phyloP scores from a whole-genome alignment of 2,888 invertebrate species.

The Muschampia staudingeri region DNA sequence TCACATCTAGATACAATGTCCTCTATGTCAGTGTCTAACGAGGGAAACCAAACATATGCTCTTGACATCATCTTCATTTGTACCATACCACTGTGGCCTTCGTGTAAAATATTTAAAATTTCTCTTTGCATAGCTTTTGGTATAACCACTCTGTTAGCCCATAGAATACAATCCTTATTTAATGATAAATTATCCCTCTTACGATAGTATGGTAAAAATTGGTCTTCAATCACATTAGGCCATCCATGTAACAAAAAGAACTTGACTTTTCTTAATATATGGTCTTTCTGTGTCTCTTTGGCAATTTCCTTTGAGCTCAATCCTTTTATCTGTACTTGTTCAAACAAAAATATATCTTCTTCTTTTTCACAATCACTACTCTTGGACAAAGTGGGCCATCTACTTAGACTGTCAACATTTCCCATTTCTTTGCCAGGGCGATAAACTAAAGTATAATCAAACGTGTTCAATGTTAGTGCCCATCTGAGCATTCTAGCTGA shows the following conservation, averaged over 20 bases:
- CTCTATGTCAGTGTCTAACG: slow-evolving; percentile 50
- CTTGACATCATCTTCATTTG: slow-evolving; percentile 60
- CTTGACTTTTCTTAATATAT: slow-evolving; percentile 42
- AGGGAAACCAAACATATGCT: slow-evolving; percentile 61
- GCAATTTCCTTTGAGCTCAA: slow-evolving; percentile 3
- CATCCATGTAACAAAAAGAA: slow-evolving; percentile 57
- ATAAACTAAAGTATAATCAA: slow-evolving; percentile 50
- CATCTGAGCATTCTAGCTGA: slow-evolving; percentile 57
- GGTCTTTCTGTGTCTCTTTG: slow-evolving; percentile 43
- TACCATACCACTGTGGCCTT: slow-evolving; percentile 52
- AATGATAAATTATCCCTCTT: slow-evolving; percentile 33
- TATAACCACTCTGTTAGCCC: slow-evolving; percentile 52
- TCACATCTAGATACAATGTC: slow-evolving; percentile 13
- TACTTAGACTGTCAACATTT: slow-evolving; percentile 55
- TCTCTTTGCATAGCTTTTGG: slow-evolving; percentile 33
- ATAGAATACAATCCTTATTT: slow-evolving; percentile 52
- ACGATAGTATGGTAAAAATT: slow-evolving; percentile 36
- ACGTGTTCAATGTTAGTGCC: slow-evolving; percentile 50
- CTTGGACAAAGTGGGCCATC: slow-evolving; percentile 41
- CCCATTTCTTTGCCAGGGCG: slow-evolving; percentile 48
- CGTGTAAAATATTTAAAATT: slow-evolving; percentile 53
- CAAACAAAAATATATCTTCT: slow-evolving; percentile 16
- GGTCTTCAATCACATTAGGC: slow-evolving; percentile 40
- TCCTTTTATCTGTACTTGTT: slow-evolving; percentile 3
- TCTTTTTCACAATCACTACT: not conserved